Base-by-base conservation (phyloP, 2,888 invertebrate genomes). In the Alentia gelatinosa region DNA sequence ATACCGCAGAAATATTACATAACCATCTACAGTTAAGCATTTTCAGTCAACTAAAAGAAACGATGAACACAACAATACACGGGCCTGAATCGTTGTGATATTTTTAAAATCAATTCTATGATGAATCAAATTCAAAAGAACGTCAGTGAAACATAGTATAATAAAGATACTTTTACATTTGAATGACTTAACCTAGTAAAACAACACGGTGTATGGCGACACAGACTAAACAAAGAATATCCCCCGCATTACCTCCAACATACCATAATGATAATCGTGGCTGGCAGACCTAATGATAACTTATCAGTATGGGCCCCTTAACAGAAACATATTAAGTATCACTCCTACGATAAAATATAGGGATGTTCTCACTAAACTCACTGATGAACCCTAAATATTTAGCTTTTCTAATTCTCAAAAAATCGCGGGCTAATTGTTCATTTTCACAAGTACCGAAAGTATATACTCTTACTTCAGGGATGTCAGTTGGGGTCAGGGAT, bases 41-140 rank as follows among this genome's bases (percentile, higher is more conserved):
- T 79, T 79, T 15, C 19, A 19, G 37, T 79, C 19, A 39, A 79
- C 35, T 39, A 79, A 39, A 37, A 39, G 79, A 30, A 30, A 68
- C 30, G 33, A 3, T 79, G 1, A 79, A 79, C 79, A 79, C 19
- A 30, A 79, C 15, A 9, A 15, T 39, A 37, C 39, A 79, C 19
- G 79, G 68, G 30, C 68, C 33, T 30, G 4, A 26, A 12, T 30
- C 19, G 56, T 35, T 79, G 35, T 37, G 39, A 79, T 37, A 5
- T 37, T 23, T 5, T 15, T 15, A 79, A 39, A 79, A 37, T 15
- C 12, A 35, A 39, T 26, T 79, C 23, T 39, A 79, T 3, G 19
- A 39, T 79, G 79, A 39, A 79, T 79, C 39, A 79, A 79, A 79
- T 79, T 39, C 39, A 79, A 79, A 79, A 79, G 79, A 79, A 79